These are phyloP conservation scores for Apodemus agrarius DNA, from an alignment of 2,797 vertebrate species.

Conservation along the genomic window DNA sequence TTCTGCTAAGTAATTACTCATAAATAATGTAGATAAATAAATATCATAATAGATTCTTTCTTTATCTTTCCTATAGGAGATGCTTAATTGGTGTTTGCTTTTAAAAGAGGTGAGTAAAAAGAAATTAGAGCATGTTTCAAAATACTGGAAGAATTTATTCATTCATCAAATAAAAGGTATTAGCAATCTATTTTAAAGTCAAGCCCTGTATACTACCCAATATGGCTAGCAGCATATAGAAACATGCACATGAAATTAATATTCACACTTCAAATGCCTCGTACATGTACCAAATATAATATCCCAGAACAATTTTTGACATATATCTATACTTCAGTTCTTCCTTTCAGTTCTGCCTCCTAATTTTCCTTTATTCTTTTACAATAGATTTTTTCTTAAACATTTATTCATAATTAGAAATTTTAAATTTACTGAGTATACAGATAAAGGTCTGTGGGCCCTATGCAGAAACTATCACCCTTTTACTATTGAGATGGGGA, in stretches of 20 bases:
- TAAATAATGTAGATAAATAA: not conserved
- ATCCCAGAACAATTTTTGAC: not conserved
- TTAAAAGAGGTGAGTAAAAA: constrained; percentile 2
- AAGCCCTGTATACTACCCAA: not conserved
- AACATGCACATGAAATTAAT: not conserved
- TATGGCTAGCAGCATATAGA: not conserved
- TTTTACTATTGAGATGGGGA: not conserved
- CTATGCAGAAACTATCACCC: not conserved
- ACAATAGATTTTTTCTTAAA: not conserved
- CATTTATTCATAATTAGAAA: not conserved
- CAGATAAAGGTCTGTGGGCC: not conserved
- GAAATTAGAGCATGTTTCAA: not conserved
- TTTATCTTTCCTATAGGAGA: constrained; percentile 39
- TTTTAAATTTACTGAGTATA: not conserved
- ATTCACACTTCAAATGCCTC: not conserved
- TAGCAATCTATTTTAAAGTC: not conserved
- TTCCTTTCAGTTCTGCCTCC: not conserved
- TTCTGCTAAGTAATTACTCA: not conserved
- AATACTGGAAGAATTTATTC: not conserved
- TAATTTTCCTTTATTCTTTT: not conserved
- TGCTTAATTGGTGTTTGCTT: constrained; percentile 30
- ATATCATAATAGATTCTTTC: not conserved
- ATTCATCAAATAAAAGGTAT: not conserved
- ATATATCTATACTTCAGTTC: not conserved
- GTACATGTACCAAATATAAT: not conserved